These are phyloP conservation scores for Anthoscopus minutus DNA, from an alignment of 2,113 vertebrate species.

Conservation along the genomic window DNA sequence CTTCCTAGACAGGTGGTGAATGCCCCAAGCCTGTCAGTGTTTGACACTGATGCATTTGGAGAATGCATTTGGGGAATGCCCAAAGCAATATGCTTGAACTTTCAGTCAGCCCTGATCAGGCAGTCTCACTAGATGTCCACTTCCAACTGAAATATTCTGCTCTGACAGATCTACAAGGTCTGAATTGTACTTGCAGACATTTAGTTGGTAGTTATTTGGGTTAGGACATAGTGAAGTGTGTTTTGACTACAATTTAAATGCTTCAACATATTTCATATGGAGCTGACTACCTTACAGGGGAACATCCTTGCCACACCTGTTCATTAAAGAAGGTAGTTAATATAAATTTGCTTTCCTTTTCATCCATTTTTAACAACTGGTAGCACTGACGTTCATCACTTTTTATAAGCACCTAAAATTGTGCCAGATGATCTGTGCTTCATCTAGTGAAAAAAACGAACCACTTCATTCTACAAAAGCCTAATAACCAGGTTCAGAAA, in stretches of 20 bases:
- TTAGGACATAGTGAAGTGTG: not conserved
- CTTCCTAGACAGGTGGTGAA: not conserved
- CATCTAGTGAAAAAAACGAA: not conserved
- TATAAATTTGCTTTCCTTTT: not conserved
- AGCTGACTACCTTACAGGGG: not conserved
- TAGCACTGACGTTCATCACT: not conserved
- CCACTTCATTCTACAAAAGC: not conserved
- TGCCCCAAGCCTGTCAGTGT: not conserved
- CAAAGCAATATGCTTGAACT: not conserved
- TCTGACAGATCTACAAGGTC: not conserved
- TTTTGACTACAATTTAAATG: not conserved
- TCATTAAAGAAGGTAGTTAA: not conserved
- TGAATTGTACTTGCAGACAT: not conserved
- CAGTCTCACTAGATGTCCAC: not conserved
- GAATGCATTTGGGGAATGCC: too few relatives aligned
- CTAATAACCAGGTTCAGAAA: not conserved
- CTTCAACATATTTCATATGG: not conserved
- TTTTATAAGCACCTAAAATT: not conserved
- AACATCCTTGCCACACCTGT: not conserved
- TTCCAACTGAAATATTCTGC: not conserved
- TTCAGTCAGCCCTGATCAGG: not conserved
- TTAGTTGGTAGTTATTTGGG: not conserved
- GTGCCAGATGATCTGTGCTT: not conserved
- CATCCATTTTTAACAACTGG: not conserved
- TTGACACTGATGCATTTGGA: not conserved